Conservation (phyloP, 1,140 invertebrate species). For the Dendrolimus punctatus region DNA sequence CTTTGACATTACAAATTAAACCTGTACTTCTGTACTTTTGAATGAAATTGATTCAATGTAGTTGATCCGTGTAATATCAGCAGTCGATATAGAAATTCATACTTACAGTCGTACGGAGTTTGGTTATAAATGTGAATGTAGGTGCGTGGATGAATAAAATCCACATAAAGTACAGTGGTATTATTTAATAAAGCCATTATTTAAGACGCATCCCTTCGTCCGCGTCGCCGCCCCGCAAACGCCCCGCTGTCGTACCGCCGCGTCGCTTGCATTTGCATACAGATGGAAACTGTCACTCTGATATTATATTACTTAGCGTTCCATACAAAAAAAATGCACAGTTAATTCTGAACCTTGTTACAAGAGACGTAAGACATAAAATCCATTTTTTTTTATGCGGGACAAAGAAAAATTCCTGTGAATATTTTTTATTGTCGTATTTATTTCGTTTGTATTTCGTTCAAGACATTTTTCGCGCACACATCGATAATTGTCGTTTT, state of each 20-base stretch:
- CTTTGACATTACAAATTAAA: too few relatives aligned
- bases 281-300: conserved; percentile 45
- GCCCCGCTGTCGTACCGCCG: conserved; percentile 13
- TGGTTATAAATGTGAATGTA: background rate
- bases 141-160: conserved; percentile 8
- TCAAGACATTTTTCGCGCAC: too few relatives aligned
- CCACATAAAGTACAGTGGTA: background rate
- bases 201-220: conserved; percentile 22
- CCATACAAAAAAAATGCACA: conserved; percentile 1
- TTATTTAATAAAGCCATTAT: conserved; percentile 20
- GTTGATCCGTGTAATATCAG: too few relatives aligned
- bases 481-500: too few relatives aligned
- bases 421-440: too few relatives aligned
- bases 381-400: background rate
- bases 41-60: too few relatives aligned
- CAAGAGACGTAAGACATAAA: background rate
- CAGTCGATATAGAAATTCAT: too few relatives aligned
- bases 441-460: too few relatives aligned
- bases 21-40: too few relatives aligned
- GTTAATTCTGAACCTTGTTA: background rate
- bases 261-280: conserved; percentile 44
- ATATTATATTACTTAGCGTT: conserved; percentile 43
- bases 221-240: conserved; percentile 9
- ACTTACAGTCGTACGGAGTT: too few relatives aligned
- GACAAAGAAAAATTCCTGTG: too few relatives aligned